Percentiles rank a stretch among this genome's conserved stretches.
These are phyloP conservation scores for Ammodytes marinus DNA, from an alignment of 2,113 vertebrate species.

Conservation along the genomic window DNA sequence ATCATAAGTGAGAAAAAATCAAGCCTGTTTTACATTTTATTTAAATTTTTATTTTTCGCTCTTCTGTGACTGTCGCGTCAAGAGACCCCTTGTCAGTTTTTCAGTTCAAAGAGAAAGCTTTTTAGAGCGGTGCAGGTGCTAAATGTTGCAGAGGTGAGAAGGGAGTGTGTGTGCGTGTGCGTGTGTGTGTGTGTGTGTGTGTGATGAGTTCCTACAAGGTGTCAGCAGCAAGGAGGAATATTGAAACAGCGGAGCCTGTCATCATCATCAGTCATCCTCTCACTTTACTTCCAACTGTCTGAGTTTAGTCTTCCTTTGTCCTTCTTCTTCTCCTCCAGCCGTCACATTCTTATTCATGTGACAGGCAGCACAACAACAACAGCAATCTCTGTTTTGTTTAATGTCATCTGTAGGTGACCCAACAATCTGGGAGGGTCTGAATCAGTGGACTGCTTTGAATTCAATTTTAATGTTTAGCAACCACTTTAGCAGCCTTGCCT, in stretches of 20 bases:
- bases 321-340: conserved; percentile 64
- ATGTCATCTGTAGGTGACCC: conserved; percentile 79
- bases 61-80: conserved; percentile 48
- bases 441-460: conserved; percentile 78
- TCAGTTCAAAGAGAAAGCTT: conserved; percentile 72
- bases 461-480: conserved; percentile 76
- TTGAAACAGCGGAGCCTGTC: conserved; percentile 79
- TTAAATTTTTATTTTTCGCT: conserved; percentile 7
- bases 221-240: conserved; percentile 76
- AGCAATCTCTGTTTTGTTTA: conserved; percentile 62
- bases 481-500: conserved; percentile 67
- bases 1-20: conserved; percentile 55
- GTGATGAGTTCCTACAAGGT: conserved; percentile 49
- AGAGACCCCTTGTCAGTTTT: conserved; percentile 64
- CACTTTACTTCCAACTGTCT: conserved; percentile 77
- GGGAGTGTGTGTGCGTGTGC: conserved; percentile 61
- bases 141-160: conserved; percentile 66
- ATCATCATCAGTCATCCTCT: conserved; percentile 79
- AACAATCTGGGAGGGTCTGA: conserved; percentile 72
- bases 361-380: conserved; percentile 68
- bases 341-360: conserved; percentile 67
- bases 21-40: conserved; percentile 5
- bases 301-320: conserved; percentile 78
- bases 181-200: conserved; percentile 51
- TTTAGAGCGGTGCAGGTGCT: conserved; percentile 67